Percentiles rank a stretch among this genome's conserved stretches.
These are phyloP conservation scores for Atherinomorus stipes DNA, from an alignment of 2,113 vertebrate genomes.

Conservation along the genomic window DNA sequence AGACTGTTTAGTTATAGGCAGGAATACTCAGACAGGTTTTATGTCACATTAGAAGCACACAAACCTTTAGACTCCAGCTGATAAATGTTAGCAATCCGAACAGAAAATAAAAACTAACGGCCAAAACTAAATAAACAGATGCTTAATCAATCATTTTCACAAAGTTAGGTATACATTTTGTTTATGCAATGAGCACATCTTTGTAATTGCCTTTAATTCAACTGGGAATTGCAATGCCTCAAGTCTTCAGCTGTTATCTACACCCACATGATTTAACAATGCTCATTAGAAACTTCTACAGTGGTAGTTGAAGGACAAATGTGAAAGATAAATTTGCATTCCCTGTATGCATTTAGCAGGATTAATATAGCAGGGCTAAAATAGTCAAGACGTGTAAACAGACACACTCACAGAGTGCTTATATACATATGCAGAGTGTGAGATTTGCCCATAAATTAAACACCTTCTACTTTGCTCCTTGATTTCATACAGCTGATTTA, in stretches of 20 bases:
- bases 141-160: not conserved
- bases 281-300: conserved; percentile 9
- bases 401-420: not conserved
- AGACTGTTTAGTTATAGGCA: not conserved
- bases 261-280: not conserved
- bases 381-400: conserved; percentile 24
- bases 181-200: not conserved
- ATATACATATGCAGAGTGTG: not conserved
- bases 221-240: not conserved
- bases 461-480: conserved; percentile 36
- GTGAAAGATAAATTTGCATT: conserved; percentile 36
- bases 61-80: not conserved
- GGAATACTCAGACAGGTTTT: not conserved
- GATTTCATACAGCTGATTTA: conserved; percentile 20
- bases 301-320: conserved; percentile 35
- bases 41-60: not conserved
- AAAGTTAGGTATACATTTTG: not conserved
- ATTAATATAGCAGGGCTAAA: conserved; percentile 19
- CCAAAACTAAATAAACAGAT: not conserved
- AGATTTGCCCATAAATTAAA: conserved; percentile 49
- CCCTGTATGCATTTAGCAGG: not conserved
- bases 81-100: not conserved
- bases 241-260: not conserved
- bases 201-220: conserved; percentile 1
- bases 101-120: not conserved